Percentiles rank a stretch among this genome's conserved stretches.
phyloP scores from a whole-genome alignment of 2,797 vertebrate species.

The Avahi laniger region DNA sequence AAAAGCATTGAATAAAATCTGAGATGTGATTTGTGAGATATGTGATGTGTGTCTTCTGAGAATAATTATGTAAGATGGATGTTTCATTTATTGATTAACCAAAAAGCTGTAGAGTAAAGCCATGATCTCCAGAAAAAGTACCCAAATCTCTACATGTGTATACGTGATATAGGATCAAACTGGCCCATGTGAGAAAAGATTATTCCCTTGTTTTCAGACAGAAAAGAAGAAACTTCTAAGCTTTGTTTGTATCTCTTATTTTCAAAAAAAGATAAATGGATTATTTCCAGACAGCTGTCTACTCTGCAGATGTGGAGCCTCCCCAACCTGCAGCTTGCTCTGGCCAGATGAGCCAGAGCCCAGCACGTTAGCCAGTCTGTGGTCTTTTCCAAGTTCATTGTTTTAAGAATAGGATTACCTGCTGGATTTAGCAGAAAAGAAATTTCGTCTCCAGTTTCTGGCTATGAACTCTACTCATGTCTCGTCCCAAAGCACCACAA shows the following conservation, averaged over 20 bases:
- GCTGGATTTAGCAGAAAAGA: not conserved
- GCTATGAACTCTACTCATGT: not conserved
- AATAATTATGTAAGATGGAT: not conserved
- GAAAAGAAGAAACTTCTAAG: not conserved
- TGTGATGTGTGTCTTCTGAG: not conserved
- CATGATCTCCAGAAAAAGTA: not conserved
- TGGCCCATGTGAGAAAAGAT: not conserved
- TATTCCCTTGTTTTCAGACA: not conserved
- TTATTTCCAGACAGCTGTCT: not conserved
- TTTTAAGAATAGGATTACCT: not conserved
- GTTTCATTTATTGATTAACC: not conserved
- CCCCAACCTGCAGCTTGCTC: not conserved
- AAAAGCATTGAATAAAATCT: not conserved
- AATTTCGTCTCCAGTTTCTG: not conserved
- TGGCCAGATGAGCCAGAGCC: not conserved
- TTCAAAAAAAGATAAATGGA: conserved; percentile 31
- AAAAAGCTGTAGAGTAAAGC: not conserved
- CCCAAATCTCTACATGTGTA: not conserved
- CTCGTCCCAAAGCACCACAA: not conserved
- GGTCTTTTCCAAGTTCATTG: not conserved
- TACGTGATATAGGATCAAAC: not conserved
- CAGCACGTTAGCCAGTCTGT: not conserved
- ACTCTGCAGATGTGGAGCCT: not conserved
- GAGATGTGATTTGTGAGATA: not conserved
- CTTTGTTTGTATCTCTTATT: not conserved